A percentile compares a stretch with the other conserved stretches of the same genome.
phyloP scores from a whole-genome alignment of 2,113 vertebrate genomes.

The Phrynocephalus versicolor region DNA sequence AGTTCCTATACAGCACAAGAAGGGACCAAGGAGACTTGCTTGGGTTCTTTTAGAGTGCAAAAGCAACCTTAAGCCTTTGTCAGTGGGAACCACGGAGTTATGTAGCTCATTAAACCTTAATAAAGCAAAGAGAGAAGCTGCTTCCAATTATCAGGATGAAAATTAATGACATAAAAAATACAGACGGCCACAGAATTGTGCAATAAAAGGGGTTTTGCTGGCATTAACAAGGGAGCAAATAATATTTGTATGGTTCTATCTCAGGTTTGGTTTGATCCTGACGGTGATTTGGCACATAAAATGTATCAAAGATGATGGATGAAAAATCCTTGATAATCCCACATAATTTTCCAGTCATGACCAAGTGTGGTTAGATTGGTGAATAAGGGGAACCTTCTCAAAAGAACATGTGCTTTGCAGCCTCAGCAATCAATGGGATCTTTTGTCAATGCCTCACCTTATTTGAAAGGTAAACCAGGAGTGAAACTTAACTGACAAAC shows the following conservation, averaged over 20 bases:
- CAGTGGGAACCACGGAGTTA: slow-evolving; percentile 72
- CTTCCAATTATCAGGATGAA: slow-evolving; percentile 82
- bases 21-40: slow-evolving; percentile 39
- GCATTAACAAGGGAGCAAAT: slow-evolving; percentile 63
- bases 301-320: slow-evolving; percentile 74
- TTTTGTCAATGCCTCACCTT: neutral
- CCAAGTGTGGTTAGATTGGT: slow-evolving; percentile 49
- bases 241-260: slow-evolving; percentile 73
- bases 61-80: slow-evolving; percentile 63
- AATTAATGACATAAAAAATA: slow-evolving; percentile 74
- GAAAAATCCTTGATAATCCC: slow-evolving; percentile 74
- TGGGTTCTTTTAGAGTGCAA: slow-evolving; percentile 57
- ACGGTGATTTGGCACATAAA: slow-evolving; percentile 68
- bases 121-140: slow-evolving; percentile 75
- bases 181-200: slow-evolving; percentile 69
- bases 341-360: slow-evolving; percentile 58
- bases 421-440: slow-evolving; percentile 38
- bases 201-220: slow-evolving; percentile 69
- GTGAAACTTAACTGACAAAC: neutral
- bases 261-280: slow-evolving; percentile 61
- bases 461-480: neutral
- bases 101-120: slow-evolving; percentile 78
- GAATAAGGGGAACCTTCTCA: slow-evolving; percentile 40
- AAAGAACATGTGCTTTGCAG: slow-evolving; percentile 49
- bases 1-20: slow-evolving; percentile 17